Conservation (phyloP, 2,797 vertebrate genomes). For the Discoglossus pictus region DNA sequence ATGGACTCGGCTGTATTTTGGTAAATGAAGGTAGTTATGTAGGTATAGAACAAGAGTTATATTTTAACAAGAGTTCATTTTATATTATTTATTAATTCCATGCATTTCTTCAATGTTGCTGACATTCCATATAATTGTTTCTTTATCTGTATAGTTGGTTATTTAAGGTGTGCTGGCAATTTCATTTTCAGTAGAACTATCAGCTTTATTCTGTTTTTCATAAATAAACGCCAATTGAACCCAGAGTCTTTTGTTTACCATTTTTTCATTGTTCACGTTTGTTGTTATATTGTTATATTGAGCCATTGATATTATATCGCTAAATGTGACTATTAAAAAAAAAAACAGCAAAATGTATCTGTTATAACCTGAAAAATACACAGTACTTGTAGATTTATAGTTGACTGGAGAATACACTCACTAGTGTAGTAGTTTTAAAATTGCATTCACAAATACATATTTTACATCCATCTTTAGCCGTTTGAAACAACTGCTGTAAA, state of each 20-base stretch:
- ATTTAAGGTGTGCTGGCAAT: constrained; percentile 56
- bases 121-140: constrained; percentile 62
- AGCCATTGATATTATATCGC: no score
- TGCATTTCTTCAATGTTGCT: constrained; percentile 60
- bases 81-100: constrained; percentile 73
- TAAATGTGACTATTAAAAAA: no score
- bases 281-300: no score
- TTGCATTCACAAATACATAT: no score
- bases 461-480: no score
- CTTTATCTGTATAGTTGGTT: constrained; percentile 55
- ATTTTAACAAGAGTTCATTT: constrained; percentile 69
- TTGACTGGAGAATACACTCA: no score
- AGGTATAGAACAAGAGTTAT: constrained; percentile 65
- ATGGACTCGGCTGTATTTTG: constrained; percentile 67
- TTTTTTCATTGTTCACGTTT: constrained; percentile 3
- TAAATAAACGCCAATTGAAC: constrained; percentile 12
- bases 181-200: constrained; percentile 55
- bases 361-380: no score
- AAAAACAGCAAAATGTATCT: no score
- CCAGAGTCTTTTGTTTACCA: constrained; percentile 18
- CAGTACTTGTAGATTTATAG: no score
- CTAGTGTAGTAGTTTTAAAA: no score
- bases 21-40: constrained; percentile 64
- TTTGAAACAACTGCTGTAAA: no score
- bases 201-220: constrained; percentile 67